Percentiles rank a stretch among this genome's conserved stretches.
phyloP scores from a whole-genome alignment of 2,888 invertebrate species.

The Phyto melanocephala region DNA sequence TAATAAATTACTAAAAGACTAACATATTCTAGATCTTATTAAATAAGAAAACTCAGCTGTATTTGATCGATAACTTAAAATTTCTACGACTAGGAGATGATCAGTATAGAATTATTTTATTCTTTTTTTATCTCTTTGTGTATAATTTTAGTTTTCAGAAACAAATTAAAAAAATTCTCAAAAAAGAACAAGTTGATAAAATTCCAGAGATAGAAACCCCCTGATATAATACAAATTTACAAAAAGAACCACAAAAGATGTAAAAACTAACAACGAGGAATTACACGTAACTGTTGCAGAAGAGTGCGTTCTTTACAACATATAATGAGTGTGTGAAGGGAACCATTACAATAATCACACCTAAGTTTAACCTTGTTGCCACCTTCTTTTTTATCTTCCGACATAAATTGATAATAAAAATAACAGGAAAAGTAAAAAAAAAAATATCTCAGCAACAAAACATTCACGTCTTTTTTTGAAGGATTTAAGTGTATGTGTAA shows the following conservation, averaged over 20 bases:
- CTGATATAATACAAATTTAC: background rate
- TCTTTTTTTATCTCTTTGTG: too few species aligned
- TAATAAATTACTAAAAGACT: too few species aligned
- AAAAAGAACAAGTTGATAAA: too few species aligned
- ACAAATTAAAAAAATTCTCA: too few species aligned
- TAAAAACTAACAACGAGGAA: background rate
- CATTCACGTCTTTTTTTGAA: constrained; percentile 13
- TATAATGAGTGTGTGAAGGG: background rate
- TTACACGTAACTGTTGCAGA: background rate
- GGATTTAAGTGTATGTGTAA: background rate
- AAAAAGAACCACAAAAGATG: constrained; percentile 8
- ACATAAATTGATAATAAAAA: constrained; percentile 14
- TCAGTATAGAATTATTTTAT: too few species aligned
- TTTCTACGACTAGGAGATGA: too few species aligned
- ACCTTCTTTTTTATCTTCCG: background rate
- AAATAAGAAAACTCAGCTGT: too few species aligned
- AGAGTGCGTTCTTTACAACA: background rate
- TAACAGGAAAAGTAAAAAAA: too few species aligned
- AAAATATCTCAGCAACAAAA: background rate
- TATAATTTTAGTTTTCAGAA: too few species aligned
- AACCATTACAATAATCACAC: constrained; percentile 31
- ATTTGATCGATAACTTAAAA: too few species aligned
- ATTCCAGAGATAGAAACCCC: background rate
- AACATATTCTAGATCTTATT: too few species aligned
- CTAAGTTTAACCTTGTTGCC: constrained; percentile 4